These are phyloP conservation scores for Asarcornis scutulata DNA, from an alignment of 2,113 vertebrate species.

Conservation along the genomic window DNA sequence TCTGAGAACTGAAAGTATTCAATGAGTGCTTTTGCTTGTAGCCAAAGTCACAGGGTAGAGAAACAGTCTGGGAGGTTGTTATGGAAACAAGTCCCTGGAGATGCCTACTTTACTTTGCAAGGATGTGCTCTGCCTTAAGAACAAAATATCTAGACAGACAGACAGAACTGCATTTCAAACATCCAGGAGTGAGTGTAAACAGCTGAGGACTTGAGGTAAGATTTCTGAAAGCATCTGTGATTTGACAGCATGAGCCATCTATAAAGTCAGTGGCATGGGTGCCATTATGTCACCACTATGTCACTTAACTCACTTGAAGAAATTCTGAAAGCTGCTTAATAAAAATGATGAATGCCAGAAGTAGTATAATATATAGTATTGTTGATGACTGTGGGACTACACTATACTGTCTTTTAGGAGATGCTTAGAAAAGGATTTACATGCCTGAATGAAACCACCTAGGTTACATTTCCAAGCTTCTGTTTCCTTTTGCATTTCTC, in stretches of 20 bases:
- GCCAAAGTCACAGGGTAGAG: conserved; percentile 66
- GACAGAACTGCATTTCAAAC: background rate
- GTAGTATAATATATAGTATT: background rate
- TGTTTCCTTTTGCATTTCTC: background rate
- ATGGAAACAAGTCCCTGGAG: conserved; percentile 85
- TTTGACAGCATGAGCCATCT: fast-evolving
- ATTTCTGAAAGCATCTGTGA: background rate
- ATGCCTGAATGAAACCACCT: background rate
- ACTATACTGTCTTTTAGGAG: background rate
- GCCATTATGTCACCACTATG: background rate
- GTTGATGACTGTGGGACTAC: background rate
- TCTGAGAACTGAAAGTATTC: conserved; percentile 35
- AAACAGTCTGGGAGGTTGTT: conserved; percentile 89
- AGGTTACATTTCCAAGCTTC: background rate
- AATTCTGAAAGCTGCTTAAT: background rate
- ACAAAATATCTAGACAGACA: conserved; percentile 7
- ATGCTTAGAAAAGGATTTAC: background rate
- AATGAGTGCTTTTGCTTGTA: conserved; percentile 34
- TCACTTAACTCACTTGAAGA: background rate
- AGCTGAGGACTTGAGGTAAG: background rate
- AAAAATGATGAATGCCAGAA: background rate
- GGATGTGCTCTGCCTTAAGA: conserved; percentile 74
- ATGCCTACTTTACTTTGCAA: conserved; percentile 60
- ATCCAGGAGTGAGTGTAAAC: background rate
- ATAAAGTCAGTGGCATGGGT: fast-evolving